phyloP scores from a whole-genome alignment of 2,113 vertebrate genomes.

The Anolis sagrei region DNA sequence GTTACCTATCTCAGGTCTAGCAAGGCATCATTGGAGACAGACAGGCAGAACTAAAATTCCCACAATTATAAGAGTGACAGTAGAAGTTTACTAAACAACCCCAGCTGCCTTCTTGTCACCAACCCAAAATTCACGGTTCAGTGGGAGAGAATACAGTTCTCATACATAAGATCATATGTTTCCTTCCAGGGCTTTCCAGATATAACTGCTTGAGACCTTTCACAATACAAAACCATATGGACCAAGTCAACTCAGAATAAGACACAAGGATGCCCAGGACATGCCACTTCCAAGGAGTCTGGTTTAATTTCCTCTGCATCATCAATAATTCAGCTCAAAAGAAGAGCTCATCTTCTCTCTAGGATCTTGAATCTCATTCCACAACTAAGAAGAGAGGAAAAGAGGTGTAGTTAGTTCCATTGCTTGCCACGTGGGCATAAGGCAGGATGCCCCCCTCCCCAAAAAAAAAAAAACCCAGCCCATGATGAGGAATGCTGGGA shows the following conservation, averaged over 20 bases:
- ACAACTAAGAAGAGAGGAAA: neutral
- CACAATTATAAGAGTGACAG: neutral
- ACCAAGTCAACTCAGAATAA: neutral
- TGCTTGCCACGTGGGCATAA: neutral
- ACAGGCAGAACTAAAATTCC: too few relatives aligned
- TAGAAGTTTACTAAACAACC: neutral
- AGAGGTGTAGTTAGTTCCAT: neutral
- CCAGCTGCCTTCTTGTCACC: neutral
- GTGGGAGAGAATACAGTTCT: neutral
- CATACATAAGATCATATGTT: neutral
- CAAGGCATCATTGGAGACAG: neutral
- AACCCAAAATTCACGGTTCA: neutral
- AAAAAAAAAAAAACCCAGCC: neutral
- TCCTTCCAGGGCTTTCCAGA: neutral
- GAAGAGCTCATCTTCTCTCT: neutral
- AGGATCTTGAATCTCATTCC: neutral
- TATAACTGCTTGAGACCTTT: neutral
- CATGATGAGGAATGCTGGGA: neutral
- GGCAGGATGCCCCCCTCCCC: neutral
- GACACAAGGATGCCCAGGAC: neutral
- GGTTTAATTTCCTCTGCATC: constrained; percentile 21
- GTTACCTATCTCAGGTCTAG: neutral
- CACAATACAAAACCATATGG: neutral
- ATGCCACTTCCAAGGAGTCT: neutral
- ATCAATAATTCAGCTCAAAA: neutral